These are phyloP conservation scores for Chrysogorgia sp. DNA, from an alignment of 92 coral and sea anemone genomes.

Conservation along the genomic window DNA sequence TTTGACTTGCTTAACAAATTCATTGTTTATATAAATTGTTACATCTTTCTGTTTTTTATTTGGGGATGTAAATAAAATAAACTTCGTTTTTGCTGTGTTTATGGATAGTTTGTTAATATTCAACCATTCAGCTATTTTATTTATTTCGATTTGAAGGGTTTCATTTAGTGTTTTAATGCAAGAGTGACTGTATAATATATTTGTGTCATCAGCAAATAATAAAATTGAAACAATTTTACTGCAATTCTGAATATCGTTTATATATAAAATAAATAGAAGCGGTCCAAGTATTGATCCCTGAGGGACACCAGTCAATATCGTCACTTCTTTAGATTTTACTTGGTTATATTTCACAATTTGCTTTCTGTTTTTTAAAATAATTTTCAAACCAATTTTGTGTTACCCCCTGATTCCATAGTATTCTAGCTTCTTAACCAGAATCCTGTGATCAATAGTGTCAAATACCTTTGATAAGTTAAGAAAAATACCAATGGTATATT, in stretches of 20 bases:
- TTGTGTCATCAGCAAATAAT: constrained; percentile 32
- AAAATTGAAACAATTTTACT: constrained; percentile 14
- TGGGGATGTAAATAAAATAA: constrained; percentile 10
- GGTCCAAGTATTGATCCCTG: constrained; percentile 44
- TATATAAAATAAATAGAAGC: too few species aligned
- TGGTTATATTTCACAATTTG: too few species aligned
- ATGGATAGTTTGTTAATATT: not conserved
- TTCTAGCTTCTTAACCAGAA: too few species aligned
- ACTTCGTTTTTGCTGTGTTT: constrained; percentile 11
- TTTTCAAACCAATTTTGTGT: not conserved
- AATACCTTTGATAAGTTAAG: too few species aligned
- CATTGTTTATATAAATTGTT: constrained; percentile 9
- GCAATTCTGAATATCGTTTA: too few species aligned
- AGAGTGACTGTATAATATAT: not conserved
- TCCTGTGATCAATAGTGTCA: too few species aligned
- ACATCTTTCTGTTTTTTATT: constrained; percentile 10
- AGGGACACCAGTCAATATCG: constrained; percentile 30
- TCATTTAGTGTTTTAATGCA: constrained; percentile 11
- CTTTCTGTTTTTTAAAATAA: not conserved
- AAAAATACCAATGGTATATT: constrained; percentile 37
- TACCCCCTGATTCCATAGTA: too few species aligned
- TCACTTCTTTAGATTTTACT: constrained; percentile 18
- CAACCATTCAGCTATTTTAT: constrained; percentile 8
- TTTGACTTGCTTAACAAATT: constrained; percentile 9
- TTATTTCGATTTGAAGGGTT: constrained; percentile 3